phyloP scores from a whole-genome alignment of 2,888 invertebrate species.

The Serripes groenlandicus region DNA sequence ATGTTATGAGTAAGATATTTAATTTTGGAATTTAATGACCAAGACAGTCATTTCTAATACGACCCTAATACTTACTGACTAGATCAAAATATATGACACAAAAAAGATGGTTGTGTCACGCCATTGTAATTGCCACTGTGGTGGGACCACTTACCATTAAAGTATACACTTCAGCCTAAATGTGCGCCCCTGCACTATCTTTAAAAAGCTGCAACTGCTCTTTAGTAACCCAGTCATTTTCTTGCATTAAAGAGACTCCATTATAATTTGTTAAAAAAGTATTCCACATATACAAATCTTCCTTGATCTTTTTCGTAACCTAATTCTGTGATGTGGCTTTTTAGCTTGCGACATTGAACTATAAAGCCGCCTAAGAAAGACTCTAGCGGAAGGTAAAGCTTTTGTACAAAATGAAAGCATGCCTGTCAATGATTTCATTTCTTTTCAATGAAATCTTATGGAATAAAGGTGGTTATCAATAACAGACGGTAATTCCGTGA shows the following conservation, averaged over 20 bases:
- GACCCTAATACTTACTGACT: too few species aligned
- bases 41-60: background rate
- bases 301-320: slow-evolving; percentile 23
- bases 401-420: slow-evolving; percentile 36
- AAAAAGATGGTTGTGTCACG: too few species aligned
- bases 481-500: slow-evolving; percentile 12
- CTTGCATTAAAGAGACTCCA: slow-evolving; percentile 36
- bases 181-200: slow-evolving; percentile 35
- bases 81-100: too few species aligned
- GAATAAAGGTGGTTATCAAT: slow-evolving; percentile 11
- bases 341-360: slow-evolving; percentile 33
- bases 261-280: slow-evolving; percentile 24
- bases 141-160: background rate
- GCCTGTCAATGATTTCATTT: slow-evolving; percentile 50
- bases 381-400: slow-evolving; percentile 38
- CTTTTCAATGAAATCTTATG: background rate
- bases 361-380: slow-evolving; percentile 37
- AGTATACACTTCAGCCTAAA: slow-evolving; percentile 43
- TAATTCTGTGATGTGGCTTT: slow-evolving; percentile 43
- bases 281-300: slow-evolving; percentile 47
- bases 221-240: slow-evolving; percentile 37
- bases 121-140: background rate
- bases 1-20: too few species aligned
- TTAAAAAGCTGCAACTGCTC: slow-evolving; percentile 43
- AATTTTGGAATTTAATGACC: background rate